Base-by-base conservation (phyloP, 92 coral and sea anemone genomes). In the Pocillopora meandrina region DNA sequence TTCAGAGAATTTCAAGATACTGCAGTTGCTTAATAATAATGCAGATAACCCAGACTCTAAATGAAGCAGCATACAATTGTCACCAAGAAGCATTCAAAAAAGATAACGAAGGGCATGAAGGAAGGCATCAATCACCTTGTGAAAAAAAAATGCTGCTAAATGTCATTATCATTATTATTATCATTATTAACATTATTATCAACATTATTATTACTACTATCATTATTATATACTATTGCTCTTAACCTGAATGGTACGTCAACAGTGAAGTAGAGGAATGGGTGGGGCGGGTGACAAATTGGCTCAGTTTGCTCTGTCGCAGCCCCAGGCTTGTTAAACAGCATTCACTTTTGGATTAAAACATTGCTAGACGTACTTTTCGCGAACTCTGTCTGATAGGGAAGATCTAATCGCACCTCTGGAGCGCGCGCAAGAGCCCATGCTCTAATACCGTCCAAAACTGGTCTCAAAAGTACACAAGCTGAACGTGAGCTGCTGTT, bases 401-500 rank as follows among this genome's bases (percentile, higher is more conserved):
- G 78, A 74, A 74, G 78, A 74, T 52, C 78, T 74, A 49, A 62
- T 74, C 12, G 78, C 63, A 52, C 78, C 78, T 74, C 17, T 74
- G 78, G 78, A 74, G n/a, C n/a, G 64, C 36, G 61, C 33, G 8
- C 33, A 56, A 74, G 12, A 74, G 78, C 63, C 19, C 15, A 34
- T 68, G 18, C 49, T 35, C 74, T 70, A 10, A 70, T 70, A 21
- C 42, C 49, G 35, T 70, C 42, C 34, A 72, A 33, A 1, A 72
- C 76, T 6, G 79, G 62, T 19, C 79, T 14, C 79, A 75, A 75
- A 13, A 52, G 64, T 58, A 75, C 79, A 58, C 79, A 75, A 75
- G 64, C 79, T 57, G 79, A 78, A 65, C 82, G 82, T 42, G 71
- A 78, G 71, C 72, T 78, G 71, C 82, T 78, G 58, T 19, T 49